Evolutionary conservation across 2,797 vertebrate genomes (phyloP).

Genomic region (Eremophila alpestris): DNA sequence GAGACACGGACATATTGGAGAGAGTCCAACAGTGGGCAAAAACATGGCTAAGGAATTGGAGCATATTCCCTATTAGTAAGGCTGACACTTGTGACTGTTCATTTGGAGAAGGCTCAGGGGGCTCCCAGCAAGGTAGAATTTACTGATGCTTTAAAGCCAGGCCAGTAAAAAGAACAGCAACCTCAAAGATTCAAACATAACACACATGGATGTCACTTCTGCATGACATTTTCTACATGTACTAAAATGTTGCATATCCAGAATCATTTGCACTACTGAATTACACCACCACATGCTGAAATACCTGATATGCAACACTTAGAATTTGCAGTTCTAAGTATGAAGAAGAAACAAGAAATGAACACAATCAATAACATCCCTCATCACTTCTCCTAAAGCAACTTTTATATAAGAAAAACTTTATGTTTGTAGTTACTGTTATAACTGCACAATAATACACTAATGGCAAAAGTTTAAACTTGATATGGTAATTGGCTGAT

Average conservation of each 20-base stretch:
- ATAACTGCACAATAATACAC: neutral
- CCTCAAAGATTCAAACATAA: conserved; percentile 57
- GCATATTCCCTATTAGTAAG: neutral
- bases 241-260: neutral
- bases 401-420: neutral
- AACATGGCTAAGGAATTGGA: neutral
- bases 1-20: neutral
- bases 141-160: conserved; percentile 68
- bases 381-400: neutral
- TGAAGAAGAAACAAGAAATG: neutral
- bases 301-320: neutral
- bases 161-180: conserved; percentile 42
- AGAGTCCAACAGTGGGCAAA: neutral
- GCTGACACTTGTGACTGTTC: neutral
- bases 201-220: conserved; percentile 60
- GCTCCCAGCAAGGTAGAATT: neutral
- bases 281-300: neutral
- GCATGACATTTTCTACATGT: conserved; percentile 49
- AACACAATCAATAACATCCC: neutral
- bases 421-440: neutral
- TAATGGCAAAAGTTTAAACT: neutral
- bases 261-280: neutral
- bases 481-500: neutral
- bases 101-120: neutral
- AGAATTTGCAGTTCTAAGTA: neutral